phyloP scores from a whole-genome alignment of 2,113 vertebrate species.

The Corythaeola cristata region DNA sequence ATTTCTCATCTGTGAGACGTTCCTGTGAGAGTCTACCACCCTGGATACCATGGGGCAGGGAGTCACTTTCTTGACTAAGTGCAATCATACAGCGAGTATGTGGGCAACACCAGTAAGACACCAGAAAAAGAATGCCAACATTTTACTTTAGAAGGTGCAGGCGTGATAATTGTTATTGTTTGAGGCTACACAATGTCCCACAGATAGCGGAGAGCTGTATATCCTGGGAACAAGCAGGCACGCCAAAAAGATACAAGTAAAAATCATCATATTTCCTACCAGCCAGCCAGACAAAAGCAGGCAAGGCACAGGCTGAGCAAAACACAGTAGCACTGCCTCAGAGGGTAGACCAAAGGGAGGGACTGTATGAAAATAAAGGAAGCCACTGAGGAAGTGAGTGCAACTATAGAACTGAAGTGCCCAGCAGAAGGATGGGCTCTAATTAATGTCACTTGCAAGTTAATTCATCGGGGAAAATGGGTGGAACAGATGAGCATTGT shows the following conservation, averaged over 20 bases:
- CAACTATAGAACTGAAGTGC: neutral
- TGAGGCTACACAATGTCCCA: neutral
- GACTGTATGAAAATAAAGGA: neutral
- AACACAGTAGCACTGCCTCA: constrained; percentile 12
- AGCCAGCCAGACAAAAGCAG: neutral
- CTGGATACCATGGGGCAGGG: neutral
- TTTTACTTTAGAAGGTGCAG: neutral
- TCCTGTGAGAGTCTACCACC: neutral
- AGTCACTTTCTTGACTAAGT: neutral
- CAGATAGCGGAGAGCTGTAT: neutral
- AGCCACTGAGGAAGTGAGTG: neutral
- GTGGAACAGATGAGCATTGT: constrained; percentile 17
- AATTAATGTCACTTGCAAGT: constrained; percentile 25
- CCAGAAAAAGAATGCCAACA: neutral
- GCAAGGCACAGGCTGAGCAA: neutral
- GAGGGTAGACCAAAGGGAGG: neutral
- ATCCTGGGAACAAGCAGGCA: neutral
- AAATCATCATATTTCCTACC: neutral
- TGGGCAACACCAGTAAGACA: neutral
- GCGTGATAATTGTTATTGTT: neutral
- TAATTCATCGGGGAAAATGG: constrained; percentile 4
- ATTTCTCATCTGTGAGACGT: neutral
- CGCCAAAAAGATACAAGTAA: neutral
- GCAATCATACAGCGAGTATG: neutral
- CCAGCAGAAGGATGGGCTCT: neutral